Evolutionary conservation across 2,888 invertebrate species (phyloP), one percentile per base, ranked within the genome.

Genomic region (Eristalis pertinax): DNA sequence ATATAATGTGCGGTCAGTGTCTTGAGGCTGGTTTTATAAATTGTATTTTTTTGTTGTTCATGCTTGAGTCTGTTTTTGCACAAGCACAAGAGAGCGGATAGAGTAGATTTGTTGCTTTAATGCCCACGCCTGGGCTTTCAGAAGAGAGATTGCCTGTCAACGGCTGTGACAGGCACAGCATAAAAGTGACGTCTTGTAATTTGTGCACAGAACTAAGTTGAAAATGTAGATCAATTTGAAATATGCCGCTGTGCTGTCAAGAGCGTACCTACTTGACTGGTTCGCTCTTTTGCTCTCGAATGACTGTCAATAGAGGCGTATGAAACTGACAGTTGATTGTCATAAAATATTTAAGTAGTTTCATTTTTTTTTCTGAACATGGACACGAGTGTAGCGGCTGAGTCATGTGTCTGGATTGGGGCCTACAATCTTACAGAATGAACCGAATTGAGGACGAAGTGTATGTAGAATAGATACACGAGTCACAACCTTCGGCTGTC

Each of bases 1-100:
- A 80, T 89, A 89, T 89, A 89, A 89, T 84, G 89, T 88, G 86
- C 80, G 87, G 87, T 87, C 87, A 84, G 80, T 76, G 68, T 69
- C 80, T 79, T 80, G 79, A 76, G 80, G 73, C 68, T 80, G 84
- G 73, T 86, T 80, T 75, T 75, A 43, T 84, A 73, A 83, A 87
- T 73, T 87, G 77, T 70, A 76, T 76, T 35, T 65, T 70, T 38
- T 50, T 60, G 67, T 72, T 41, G 29, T 65, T 65, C 41, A 19
- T 78, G 32, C 38, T 38, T 38, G 2, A 38, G 38, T 38, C 15
- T 38, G 58, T 38, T 81, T 75, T 64, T 65, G 43, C 70, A 72
- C 63, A 81, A 64, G 63, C 41, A 38, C 63, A 19, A 19, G 50
- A 67, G 38, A 77, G 35, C 19, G 29, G 13, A 64, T 58, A 64